Base-by-base conservation (phyloP, 1,140 invertebrate genomes). In the Diabrotica virgifera region DNA sequence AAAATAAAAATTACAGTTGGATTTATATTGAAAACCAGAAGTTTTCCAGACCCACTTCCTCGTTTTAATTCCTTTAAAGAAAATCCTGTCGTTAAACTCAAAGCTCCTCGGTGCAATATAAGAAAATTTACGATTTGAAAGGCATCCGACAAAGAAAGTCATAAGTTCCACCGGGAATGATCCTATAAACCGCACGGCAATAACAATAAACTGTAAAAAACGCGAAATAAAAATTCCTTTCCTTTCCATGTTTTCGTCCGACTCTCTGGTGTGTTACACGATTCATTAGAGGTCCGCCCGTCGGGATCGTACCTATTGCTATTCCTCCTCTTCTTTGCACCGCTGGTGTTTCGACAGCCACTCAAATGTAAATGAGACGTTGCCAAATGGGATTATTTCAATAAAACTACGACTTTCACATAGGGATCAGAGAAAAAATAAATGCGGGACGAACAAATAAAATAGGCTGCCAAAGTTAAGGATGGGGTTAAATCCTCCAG, bases 1-100 rank as follows among this genome's bases (percentile, higher is more conserved):
- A 24, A 24, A 24, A 24, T 24, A 24, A 24, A 24, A 24, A 24
- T 24, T 24, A 24, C 24, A 24, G 24, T 24, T 24, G 24, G 4
- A 24, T 24, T 24, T 24, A 24, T 24, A 24, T 24, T 24, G 24
- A 24, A 24, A 1, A 24, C 1, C 24, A 24, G 24, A 24, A 24
- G 24, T 24, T 55, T 55, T 55, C 14, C 36, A 55, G 53, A 13
- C 14, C 36, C 53, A 55, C 36, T 55, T 24, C n/a, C 14, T 55
- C 53, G 24, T 11, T 24, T 13, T 55, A 13, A 8, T 24, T 55
- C 53, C 24, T 24, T 24, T 24, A 24, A 24, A 24, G 24, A 24
- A 24, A 24, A 24, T 24, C 24, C 24, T 24, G 24, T 24, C 24
- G 24, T 24, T 24, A 24, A 24, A 24, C 24, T 24, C 24, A 24